These are phyloP conservation scores for Gorsachius magnificus DNA, from an alignment of 2,797 vertebrate species.

Conservation along the genomic window DNA sequence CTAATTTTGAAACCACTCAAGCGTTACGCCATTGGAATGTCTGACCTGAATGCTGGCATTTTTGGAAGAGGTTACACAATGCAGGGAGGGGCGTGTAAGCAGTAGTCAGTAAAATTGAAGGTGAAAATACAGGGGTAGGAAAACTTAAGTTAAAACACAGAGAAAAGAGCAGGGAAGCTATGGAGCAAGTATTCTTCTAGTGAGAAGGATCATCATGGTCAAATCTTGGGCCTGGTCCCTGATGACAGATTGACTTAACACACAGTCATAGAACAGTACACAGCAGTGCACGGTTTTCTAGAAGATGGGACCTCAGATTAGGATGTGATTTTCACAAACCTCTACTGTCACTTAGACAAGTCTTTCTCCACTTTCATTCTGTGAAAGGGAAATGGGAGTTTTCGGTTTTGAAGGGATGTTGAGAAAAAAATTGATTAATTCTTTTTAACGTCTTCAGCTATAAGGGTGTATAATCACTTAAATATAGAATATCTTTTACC, in stretches of 20 bases:
- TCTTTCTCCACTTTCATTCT: neutral
- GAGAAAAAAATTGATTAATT: neutral
- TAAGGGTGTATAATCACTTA: neutral
- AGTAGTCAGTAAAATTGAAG: neutral
- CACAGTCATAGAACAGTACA: neutral
- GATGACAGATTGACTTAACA: neutral
- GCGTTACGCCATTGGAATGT: neutral
- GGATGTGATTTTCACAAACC: neutral
- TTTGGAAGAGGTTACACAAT: neutral
- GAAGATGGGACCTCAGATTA: neutral
- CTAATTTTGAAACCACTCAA: neutral
- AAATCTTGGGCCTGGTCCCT: neutral
- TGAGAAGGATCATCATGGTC: neutral
- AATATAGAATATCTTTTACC: neutral
- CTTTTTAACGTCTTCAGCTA: neutral
- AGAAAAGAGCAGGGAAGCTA: neutral
- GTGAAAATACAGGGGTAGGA: neutral
- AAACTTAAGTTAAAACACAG: neutral
- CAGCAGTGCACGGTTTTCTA: neutral
- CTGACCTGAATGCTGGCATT: neutral
- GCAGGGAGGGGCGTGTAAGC: fast-evolving
- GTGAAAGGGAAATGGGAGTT: neutral
- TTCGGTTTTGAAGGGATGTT: neutral
- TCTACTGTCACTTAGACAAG: neutral
- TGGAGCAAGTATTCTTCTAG: neutral